Evolutionary conservation across 1,140 invertebrate species (phyloP), one percentile per base, ranked within the genome.

Genomic region (Drosophila asahinai): DNA sequence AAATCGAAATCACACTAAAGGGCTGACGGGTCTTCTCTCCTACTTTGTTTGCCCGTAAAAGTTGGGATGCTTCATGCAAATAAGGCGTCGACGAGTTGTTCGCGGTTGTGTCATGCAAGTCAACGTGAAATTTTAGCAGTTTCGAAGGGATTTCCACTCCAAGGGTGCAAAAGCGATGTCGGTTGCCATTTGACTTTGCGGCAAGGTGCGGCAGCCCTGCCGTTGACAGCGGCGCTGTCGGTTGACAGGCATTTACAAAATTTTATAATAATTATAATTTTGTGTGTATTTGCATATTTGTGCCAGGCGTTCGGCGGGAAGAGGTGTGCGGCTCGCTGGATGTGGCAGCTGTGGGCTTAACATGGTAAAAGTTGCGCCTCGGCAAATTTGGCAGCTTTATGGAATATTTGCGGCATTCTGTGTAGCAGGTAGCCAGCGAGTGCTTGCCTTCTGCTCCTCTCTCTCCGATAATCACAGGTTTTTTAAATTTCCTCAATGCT

Each of bases 181-280:
- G 77, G 51, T 77, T 73, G 77, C 73, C 82, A 78, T 81, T 86
- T 75, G 65, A 79, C 81, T 73, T 73, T 80, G 63, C 80, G 81
- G 82, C 47, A 51, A 67, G 65, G 74, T 71, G 78, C 57, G 74
- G 79, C 57, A 54, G 64, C 64, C 22, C 80, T 74, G 82, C 49
- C 68, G 62, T 51, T 86, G 79, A 82, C 83, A 86, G 82, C 57
- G 38, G 17, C 25, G 49, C 22, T 55, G 47, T 40, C 38, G 45
- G 64, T 47, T 54, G 76, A 27, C 75, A 70, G 74, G 68, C 61
- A 80, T 82, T 82, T 63, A 64, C 60, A 70, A 80, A 87, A 86
- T 86, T 83, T 77, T 81, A 87, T 86, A 77, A 86, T 86, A 86
- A 86, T 86, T 86, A 86, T 86, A 89, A 86, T 87, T 86, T 77